phyloP scores from a whole-genome alignment of 2,888 invertebrate species.

The Aplocera efformata region DNA sequence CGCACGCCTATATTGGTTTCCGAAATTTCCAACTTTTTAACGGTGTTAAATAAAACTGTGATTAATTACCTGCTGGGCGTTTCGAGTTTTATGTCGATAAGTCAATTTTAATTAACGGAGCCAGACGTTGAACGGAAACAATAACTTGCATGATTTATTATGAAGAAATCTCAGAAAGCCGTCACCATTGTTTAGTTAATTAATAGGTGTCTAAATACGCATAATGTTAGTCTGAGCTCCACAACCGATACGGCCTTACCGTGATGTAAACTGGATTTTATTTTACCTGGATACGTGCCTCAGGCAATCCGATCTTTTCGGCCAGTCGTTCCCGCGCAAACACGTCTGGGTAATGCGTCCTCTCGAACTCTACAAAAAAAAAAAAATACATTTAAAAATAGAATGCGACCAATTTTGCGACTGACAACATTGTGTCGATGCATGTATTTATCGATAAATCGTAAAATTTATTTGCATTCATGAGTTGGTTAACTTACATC shows the following conservation, averaged over 20 bases:
- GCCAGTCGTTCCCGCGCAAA: slow-evolving; percentile 97
- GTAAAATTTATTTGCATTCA: too few species aligned
- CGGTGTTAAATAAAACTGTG: slow-evolving; percentile 12
- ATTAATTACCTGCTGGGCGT: slow-evolving; percentile 6
- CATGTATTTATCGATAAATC: too few species aligned
- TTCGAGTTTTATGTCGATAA: slow-evolving; percentile 1
- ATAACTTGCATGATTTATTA: too few species aligned
- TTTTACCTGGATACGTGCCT: slow-evolving; percentile 99
- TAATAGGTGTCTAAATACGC: not conserved
- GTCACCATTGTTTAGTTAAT: not conserved
- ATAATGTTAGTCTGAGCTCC: not conserved
- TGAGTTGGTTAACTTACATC: too few species aligned
- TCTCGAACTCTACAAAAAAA: slow-evolving; percentile 89
- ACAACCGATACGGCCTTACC: slow-evolving; percentile 56
- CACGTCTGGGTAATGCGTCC: slow-evolving; percentile 98
- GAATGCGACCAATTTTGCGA: too few species aligned
- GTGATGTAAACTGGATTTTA: slow-evolving; percentile 76
- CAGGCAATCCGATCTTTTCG: slow-evolving; percentile 98
- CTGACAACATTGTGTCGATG: too few species aligned
- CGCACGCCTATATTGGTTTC: slow-evolving; percentile 15
- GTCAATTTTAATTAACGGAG: too few species aligned
- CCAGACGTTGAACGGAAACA: too few species aligned
- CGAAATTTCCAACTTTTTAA: slow-evolving; percentile 8
- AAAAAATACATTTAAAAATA: slow-evolving; percentile 9
- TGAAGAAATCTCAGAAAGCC: not conserved